These are phyloP conservation scores for Lochmaea crataegi DNA, from an alignment of 2,888 invertebrate species.

Conservation along the genomic window DNA sequence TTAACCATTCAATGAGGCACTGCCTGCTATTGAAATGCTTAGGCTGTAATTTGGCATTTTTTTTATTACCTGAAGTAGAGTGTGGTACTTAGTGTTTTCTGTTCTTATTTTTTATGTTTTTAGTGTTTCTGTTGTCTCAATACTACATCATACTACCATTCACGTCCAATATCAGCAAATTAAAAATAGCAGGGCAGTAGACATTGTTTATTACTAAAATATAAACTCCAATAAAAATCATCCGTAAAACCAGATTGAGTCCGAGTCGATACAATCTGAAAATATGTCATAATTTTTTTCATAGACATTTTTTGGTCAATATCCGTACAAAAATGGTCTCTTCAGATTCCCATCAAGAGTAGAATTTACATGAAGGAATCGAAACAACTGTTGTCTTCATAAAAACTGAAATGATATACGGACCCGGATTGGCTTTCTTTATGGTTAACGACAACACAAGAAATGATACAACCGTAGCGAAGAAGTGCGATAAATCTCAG, in stretches of 20 bases:
- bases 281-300: slow-evolving; percentile 1
- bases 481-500: slow-evolving; percentile 49
- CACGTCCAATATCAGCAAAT: neutral
- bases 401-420: slow-evolving; percentile 50
- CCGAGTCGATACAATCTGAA: neutral
- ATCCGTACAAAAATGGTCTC: slow-evolving; percentile 14
- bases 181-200: neutral
- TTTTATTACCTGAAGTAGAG: no score
- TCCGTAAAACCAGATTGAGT: neutral
- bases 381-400: slow-evolving; percentile 33
- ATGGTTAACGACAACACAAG: slow-evolving; percentile 47
- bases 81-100: no score
- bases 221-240: neutral
- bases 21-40: no score
- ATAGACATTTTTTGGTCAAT: neutral
- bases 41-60: no score
- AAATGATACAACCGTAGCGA: slow-evolving; percentile 50
- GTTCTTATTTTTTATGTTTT: no score
- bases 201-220: neutral
- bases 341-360: slow-evolving; percentile 25
- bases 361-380: slow-evolving; percentile 32
- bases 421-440: slow-evolving; percentile 46
- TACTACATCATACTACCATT: no score
- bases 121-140: no score
- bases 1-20: no score